Evolutionary conservation across 2,113 vertebrate genomes (phyloP).

Genomic region (Atrichornis clamosus): DNA sequence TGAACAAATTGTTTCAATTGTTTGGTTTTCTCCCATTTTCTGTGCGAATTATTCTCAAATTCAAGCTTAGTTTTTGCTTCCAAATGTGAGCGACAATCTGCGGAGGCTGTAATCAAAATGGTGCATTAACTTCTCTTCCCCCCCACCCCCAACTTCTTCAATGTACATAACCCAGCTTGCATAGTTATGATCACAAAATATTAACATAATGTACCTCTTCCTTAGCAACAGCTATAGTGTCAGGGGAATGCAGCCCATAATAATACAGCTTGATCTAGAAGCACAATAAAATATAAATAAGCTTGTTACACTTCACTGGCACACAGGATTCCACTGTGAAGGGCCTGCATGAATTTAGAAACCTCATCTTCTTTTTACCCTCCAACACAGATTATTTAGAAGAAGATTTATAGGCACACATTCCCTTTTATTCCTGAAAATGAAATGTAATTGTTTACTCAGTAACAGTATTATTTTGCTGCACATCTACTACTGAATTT

Average conservation of each 20-base stretch:
- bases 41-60: background rate
- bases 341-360: conserved; percentile 27
- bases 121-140: background rate
- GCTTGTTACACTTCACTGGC: conserved; percentile 31
- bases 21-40: conserved; percentile 18
- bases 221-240: conserved; percentile 12
- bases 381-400: conserved; percentile 6
- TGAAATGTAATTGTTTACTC: conserved; percentile 31
- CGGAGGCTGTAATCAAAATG: background rate
- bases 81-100: background rate
- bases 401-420: background rate
- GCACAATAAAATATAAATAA: conserved; percentile 55
- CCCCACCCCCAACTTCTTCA: background rate
- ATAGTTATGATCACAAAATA: conserved; percentile 29
- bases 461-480: background rate
- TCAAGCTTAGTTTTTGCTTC: conserved; percentile 24
- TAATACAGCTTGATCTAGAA: conserved; percentile 39
- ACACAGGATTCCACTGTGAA: background rate
- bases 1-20: conserved; percentile 40
- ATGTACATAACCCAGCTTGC: background rate
- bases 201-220: conserved; percentile 27
- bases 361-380: conserved; percentile 27
- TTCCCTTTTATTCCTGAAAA: conserved; percentile 36
- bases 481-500: background rate
- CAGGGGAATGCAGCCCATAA: background rate